Percentiles rank a stretch among this genome's conserved stretches.
These are phyloP conservation scores for Oligia fasciuncula DNA, from an alignment of 2,888 invertebrate genomes.

Conservation along the genomic window DNA sequence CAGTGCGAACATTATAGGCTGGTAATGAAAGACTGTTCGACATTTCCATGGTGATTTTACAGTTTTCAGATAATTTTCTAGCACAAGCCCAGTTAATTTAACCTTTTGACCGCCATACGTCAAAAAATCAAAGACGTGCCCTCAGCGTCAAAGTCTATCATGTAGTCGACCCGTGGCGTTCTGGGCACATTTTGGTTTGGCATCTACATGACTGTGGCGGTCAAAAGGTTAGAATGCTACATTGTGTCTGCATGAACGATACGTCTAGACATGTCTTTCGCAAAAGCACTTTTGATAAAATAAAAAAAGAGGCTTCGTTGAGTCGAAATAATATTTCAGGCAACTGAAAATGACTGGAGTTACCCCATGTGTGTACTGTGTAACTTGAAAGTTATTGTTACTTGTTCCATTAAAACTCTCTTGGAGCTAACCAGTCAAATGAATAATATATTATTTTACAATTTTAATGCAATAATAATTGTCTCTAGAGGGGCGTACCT, in stretches of 20 bases:
- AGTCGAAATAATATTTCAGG: background rate
- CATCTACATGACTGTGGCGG: no score
- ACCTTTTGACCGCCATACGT: no score
- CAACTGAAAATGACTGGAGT: background rate
- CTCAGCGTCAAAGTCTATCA: no score
- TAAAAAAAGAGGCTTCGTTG: background rate
- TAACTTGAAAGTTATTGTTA: slow-evolving; percentile 18
- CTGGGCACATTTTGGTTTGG: no score
- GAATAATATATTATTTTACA: slow-evolving; percentile 13
- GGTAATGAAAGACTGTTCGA: background rate
- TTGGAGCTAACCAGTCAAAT: background rate
- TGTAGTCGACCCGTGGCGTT: no score
- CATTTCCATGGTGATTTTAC: background rate
- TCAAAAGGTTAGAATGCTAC: no score
- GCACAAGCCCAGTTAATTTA: background rate
- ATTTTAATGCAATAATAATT: slow-evolving; percentile 22
- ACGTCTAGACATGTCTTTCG: background rate
- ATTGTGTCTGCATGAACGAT: background rate
- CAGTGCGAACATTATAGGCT: no score
- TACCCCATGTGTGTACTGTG: background rate
- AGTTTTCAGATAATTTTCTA: background rate
- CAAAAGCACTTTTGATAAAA: background rate
- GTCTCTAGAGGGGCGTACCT: slow-evolving; percentile 1
- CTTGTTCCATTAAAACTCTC: slow-evolving; percentile 22
- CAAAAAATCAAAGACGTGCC: no score